Evolutionary conservation across 2,113 vertebrate genomes (phyloP).

Genomic region (Vulpes ferrilata): DNA sequence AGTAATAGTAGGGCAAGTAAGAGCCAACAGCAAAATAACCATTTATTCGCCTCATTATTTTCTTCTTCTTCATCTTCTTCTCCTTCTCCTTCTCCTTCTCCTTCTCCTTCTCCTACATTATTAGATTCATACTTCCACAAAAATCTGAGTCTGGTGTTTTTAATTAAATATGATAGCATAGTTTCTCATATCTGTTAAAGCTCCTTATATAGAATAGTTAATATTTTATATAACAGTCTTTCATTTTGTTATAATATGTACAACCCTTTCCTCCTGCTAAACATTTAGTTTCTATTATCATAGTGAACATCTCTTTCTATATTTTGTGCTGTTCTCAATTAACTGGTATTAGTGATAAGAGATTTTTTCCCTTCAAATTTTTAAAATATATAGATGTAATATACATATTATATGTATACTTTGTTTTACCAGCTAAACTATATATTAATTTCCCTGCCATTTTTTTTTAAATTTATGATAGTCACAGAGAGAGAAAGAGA

Average conservation of each 20-base stretch:
- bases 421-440: neutral
- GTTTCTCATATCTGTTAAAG: conserved; percentile 22
- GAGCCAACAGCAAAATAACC: neutral
- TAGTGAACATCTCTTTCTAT: neutral
- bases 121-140: neutral
- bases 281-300: conserved; percentile 22
- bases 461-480: neutral
- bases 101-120: neutral
- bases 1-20: neutral
- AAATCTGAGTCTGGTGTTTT: neutral
- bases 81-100: no score
- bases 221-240: neutral
- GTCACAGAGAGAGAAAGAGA: no score
- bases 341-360: conserved; percentile 15
- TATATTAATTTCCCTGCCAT: neutral
- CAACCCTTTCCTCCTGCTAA: neutral
- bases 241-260: conserved; percentile 8
- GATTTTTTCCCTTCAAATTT: conserved; percentile 52
- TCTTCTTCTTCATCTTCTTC: neutral
- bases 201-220: neutral
- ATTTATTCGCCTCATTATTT: neutral
- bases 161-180: neutral
- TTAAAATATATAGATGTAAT: neutral
- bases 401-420: neutral
- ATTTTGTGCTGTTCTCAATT: conserved; percentile 20